A percentile compares a stretch with the other conserved stretches of the same genome.
These are phyloP conservation scores for Copsychus sechellarum DNA, from an alignment of 2,113 vertebrate genomes.

Conservation along the genomic window DNA sequence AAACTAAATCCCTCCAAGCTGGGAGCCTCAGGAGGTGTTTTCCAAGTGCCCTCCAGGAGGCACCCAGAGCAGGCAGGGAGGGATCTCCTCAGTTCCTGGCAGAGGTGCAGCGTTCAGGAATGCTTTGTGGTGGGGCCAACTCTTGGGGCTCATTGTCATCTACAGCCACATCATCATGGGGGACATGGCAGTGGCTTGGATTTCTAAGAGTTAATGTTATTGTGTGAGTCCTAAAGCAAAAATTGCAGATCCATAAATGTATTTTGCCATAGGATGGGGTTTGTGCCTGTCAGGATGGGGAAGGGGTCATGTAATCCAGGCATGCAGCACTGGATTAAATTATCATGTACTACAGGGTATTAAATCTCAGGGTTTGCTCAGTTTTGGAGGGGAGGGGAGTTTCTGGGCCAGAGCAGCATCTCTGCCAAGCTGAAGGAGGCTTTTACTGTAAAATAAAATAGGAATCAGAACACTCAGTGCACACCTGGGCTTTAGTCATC, in stretches of 20 bases:
- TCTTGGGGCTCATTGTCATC: accelerated
- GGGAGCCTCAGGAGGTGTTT: background rate
- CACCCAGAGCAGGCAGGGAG: background rate
- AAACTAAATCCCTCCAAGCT: background rate
- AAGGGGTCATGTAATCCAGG: background rate
- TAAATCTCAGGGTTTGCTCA: background rate
- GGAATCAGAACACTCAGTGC: background rate
- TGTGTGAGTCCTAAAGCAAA: background rate
- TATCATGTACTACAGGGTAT: background rate
- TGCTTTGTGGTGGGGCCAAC: background rate
- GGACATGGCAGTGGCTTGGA: accelerated
- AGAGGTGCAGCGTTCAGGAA: accelerated
- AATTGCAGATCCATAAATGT: background rate
- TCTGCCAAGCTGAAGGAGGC: background rate
- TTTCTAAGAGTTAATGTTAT: background rate
- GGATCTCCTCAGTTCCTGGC: background rate
- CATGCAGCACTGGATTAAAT: background rate
- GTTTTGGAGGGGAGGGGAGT: background rate
- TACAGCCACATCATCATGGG: background rate
- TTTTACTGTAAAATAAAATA: background rate
- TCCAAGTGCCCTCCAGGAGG: background rate
- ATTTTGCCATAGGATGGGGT: accelerated
- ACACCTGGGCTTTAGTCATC: background rate
- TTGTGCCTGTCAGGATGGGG: background rate
- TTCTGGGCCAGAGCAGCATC: background rate